phyloP scores from a whole-genome alignment of 2,113 vertebrate genomes.

The Eonycteris spelaea region DNA sequence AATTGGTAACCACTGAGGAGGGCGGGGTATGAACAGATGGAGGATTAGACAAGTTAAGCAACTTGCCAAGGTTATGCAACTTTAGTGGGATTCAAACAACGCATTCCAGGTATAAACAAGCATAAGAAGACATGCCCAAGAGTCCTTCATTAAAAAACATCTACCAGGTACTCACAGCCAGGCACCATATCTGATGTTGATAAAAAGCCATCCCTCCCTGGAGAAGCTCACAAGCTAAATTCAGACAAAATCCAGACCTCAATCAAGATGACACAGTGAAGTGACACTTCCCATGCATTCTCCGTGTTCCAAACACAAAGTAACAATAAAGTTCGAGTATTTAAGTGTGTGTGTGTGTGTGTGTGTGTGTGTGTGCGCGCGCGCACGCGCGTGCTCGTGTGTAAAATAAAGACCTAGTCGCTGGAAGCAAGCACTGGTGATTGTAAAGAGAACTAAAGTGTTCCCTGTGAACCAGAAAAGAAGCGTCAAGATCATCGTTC shows the following conservation, averaged over 20 bases:
- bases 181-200: background rate
- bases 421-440: background rate
- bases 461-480: background rate
- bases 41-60: background rate
- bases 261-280: background rate
- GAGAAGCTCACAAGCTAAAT: background rate
- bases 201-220: background rate
- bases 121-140: background rate
- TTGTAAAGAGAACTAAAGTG: background rate
- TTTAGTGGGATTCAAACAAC: background rate
- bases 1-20: background rate
- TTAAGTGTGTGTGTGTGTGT: too few relatives aligned
- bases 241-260: background rate
- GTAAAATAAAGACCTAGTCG: background rate
- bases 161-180: background rate
- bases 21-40: background rate
- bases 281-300: background rate
- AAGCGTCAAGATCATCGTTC: background rate
- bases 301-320: background rate
- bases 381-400: too few relatives aligned
- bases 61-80: background rate
- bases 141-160: background rate
- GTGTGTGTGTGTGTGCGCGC: too few relatives aligned
- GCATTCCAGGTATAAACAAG: background rate
- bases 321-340: background rate